These are phyloP conservation scores for Dinocampus coccinellae DNA, from an alignment of 2,888 invertebrate species.

Conservation along the genomic window DNA sequence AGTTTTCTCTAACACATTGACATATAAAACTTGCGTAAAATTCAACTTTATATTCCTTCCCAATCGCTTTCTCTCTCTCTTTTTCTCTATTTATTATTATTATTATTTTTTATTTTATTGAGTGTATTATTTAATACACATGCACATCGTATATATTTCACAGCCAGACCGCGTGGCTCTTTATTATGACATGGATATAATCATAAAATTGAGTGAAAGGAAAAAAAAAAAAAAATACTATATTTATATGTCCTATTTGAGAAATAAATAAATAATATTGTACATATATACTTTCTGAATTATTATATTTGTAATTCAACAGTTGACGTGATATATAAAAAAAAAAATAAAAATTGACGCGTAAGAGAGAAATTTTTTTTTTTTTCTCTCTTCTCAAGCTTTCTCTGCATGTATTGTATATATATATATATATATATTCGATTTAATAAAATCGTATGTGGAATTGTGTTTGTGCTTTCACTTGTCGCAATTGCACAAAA, in stretches of 20 bases:
- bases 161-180: constrained; percentile 1
- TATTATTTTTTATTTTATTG: not conserved
- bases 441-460: too few species aligned
- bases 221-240: not conserved
- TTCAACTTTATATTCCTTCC: not conserved
- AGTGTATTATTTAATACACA: not conserved
- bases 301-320: too few species aligned
- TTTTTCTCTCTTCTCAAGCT: not conserved
- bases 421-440: not conserved
- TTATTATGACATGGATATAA: not conserved
- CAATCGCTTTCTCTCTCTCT: too few species aligned
- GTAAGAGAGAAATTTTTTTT: not conserved
- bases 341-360: not conserved
- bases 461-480: too few species aligned
- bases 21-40: not conserved
- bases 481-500: not conserved
- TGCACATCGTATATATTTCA: not conserved
- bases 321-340: not conserved
- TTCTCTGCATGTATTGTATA: not conserved
- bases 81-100: not conserved
- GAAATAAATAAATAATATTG: not conserved
- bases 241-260: not conserved
- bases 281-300: not conserved
- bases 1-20: not conserved
- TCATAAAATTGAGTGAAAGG: not conserved